phyloP scores from a whole-genome alignment of 37 sponge, comb jelly and placozoan species.

The Petrosia ficiformis region DNA sequence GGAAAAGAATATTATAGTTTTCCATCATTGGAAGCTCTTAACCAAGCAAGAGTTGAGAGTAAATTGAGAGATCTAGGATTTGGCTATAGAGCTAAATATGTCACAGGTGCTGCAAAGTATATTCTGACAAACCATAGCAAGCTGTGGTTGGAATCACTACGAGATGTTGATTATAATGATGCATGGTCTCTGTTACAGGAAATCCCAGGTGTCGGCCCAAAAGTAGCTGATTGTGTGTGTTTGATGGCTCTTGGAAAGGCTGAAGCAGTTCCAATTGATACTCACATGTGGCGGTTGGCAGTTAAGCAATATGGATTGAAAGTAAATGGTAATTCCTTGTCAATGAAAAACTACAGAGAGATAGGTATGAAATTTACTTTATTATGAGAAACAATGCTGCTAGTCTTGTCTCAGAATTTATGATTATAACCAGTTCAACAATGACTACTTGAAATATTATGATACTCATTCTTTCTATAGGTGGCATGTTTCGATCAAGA shows the following conservation, averaged over 20 bases:
- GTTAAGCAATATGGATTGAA: conserved; percentile 64
- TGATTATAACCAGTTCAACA: no score
- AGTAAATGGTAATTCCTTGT: conserved; percentile 13
- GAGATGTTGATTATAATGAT: conserved; percentile 19
- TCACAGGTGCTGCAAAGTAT: conserved; percentile 43
- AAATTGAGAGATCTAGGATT: conserved; percentile 75
- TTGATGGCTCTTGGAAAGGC: conserved; percentile 87
- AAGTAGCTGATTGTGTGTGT: conserved; percentile 94
- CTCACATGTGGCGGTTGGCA: conserved; percentile 80
- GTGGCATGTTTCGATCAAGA: conserved; percentile 63
- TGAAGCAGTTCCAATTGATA: conserved; percentile 92
- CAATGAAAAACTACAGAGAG: conserved; percentile 21
- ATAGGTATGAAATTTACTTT: conserved; percentile 32
- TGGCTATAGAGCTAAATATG: conserved; percentile 90
- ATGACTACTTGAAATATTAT: no score
- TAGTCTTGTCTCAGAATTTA: no score
- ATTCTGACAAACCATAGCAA: conserved; percentile 24
- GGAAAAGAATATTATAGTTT: conserved; percentile 53
- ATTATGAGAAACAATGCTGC: neutral
- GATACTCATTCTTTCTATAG: conserved; percentile 13
- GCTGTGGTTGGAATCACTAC: conserved; percentile 27
- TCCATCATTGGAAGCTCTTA: conserved; percentile 48
- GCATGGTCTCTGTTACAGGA: conserved; percentile 50
- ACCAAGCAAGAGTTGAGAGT: conserved; percentile 42
- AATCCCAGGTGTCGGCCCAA: conserved; percentile 87